phyloP scores from a whole-genome alignment of 2,888 invertebrate genomes.

The Epinotia brunnichana region DNA sequence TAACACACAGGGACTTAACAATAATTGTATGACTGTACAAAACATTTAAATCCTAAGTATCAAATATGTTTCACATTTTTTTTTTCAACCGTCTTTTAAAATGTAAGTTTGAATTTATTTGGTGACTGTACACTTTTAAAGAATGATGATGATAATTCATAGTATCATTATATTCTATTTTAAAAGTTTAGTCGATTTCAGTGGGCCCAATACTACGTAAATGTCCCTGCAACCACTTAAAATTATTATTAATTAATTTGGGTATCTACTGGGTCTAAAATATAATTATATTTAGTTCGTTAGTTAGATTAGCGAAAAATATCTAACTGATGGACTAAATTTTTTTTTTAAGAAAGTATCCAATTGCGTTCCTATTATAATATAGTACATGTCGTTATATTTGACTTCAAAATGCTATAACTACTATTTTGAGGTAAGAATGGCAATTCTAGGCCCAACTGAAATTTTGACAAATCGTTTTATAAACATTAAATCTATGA shows the following conservation, averaged over 20 bases:
- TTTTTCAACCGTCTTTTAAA: not conserved
- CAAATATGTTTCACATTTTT: not conserved
- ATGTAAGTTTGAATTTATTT: not conserved
- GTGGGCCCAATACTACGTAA: not conserved
- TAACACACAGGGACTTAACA: slow-evolving; percentile 25
- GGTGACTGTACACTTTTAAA: not conserved
- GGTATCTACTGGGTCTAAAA: too few species aligned
- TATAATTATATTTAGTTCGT: too few species aligned
- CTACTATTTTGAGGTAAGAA: not conserved
- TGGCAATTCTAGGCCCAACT: not conserved
- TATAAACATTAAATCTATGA: not conserved
- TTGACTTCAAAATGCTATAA: too few species aligned
- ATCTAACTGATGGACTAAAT: too few species aligned
- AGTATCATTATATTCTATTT: not conserved
- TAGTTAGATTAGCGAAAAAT: too few species aligned
- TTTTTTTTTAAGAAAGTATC: too few species aligned
- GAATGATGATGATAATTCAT: not conserved
- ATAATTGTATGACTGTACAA: slow-evolving; percentile 19
- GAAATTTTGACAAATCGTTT: not conserved
- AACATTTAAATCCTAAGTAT: not conserved
- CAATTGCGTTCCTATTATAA: not conserved
- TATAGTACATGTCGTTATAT: not conserved
- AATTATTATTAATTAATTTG: not conserved
- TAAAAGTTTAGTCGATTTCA: not conserved
- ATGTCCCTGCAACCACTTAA: not conserved